Evolutionary conservation across 2,113 vertebrate genomes (phyloP), one percentile per base, ranked within the genome.

Genomic region (Pteruthius melanotis): DNA sequence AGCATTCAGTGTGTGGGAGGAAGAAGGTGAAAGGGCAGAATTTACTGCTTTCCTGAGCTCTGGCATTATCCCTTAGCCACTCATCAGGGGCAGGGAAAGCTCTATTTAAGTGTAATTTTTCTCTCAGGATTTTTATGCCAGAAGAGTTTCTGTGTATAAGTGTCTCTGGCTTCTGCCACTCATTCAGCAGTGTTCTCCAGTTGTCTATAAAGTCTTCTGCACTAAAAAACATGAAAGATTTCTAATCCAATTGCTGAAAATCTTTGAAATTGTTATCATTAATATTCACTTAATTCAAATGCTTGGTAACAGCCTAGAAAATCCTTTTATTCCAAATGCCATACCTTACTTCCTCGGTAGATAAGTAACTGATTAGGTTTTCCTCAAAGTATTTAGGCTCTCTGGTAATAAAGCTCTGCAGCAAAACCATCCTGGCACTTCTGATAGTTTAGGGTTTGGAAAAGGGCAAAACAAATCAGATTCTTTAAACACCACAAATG

Each of bases 251-350:
- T 82, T 86, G 70, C 63, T 88, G 44, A 26, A 79, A 91, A 30
- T 66, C 75, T 90, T 92, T 90, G 83, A 77, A 86, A 95, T 70
- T 28, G 30, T 74, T 93, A 82, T 79, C 47, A 45, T 72, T 88
- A 83, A 88, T 69, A 80, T 27, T 42, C 39, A 27, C 35, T 76
- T 49, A 45, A 95, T 82, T 77, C 28, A 86, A 74, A 57, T 42
- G 33, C 61, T 61, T 84, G 18, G 50, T 35, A 79, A 89, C 60
- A 84, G 75, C 24, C 57, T n/a, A 59, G 77, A 66, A 94, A 93
- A 93, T 76, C 66, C 49, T 65, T 91, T 76, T 76, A 87, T 68
- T 89, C 40, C 40, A 87, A 91, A 91, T 53, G 50, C n/a, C 63
- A 54, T 37, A 13, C 39, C 47, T 66, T 57, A 16, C n/a, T 66